phyloP scores from a whole-genome alignment of 2,888 invertebrate species.

The Neocrepidodera transversa region DNA sequence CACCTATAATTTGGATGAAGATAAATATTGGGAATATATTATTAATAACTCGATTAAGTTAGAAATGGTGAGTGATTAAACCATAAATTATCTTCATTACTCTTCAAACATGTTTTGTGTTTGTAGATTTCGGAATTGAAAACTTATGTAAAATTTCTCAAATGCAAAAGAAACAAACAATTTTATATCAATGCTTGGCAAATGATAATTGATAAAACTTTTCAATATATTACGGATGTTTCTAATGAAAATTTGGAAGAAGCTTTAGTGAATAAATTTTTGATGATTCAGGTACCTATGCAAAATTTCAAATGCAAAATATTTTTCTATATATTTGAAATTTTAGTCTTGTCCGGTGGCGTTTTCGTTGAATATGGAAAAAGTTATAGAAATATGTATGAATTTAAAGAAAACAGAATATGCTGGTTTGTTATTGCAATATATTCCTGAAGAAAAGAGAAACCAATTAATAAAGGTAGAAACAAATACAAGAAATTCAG shows the following conservation, averaged over 20 bases:
- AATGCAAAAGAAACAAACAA: conserved; percentile 43
- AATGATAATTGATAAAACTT: conserved; percentile 46
- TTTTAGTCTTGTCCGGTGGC: conserved; percentile 54
- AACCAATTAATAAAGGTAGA: conserved; percentile 36
- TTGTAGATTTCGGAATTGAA: conserved; percentile 50
- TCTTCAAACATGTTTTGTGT: neutral
- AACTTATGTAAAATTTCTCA: conserved; percentile 49
- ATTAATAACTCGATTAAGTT: conserved; percentile 43
- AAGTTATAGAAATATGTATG: conserved; percentile 46
- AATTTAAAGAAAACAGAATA: conserved; percentile 43
- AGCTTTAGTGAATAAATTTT: conserved; percentile 44
- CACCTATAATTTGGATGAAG: conserved; percentile 47
- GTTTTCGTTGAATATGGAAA: conserved; percentile 48
- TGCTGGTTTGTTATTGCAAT: conserved; percentile 49
- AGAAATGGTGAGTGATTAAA: conserved; percentile 46
- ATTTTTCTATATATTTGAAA: conserved; percentile 19
- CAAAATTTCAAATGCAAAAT: neutral
- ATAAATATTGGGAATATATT: conserved; percentile 50
- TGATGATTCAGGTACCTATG: conserved; percentile 49
- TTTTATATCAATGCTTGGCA: conserved; percentile 54
- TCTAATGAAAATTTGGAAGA: conserved; percentile 36
- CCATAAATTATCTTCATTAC: neutral
- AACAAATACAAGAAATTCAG: neutral
- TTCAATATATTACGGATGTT: conserved; percentile 32
- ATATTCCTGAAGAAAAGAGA: conserved; percentile 43